Conservation (phyloP, 2,888 invertebrate species). For the Stenodema calcarata region DNA sequence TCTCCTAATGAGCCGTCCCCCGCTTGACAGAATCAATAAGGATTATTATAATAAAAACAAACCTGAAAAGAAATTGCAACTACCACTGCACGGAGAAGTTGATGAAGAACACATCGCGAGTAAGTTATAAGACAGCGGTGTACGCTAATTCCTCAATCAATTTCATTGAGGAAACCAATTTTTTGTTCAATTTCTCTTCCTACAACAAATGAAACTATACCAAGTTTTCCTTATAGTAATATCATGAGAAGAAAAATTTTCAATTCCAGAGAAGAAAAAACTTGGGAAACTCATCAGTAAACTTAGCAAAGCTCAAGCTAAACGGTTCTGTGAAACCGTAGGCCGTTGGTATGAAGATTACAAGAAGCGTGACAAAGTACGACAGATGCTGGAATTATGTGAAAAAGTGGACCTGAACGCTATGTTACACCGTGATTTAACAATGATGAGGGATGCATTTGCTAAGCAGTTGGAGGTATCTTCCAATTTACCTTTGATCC, state of each 20-base stretch:
- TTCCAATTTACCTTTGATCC: neutral
- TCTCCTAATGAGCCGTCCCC: conserved; percentile 7
- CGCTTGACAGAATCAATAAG: neutral
- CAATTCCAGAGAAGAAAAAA: neutral
- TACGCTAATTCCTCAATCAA: too few relatives aligned
- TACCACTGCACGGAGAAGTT: neutral
- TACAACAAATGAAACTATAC: too few relatives aligned
- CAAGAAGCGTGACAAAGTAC: neutral
- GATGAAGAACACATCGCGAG: neutral
- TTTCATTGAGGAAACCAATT: too few relatives aligned
- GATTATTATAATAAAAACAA: neutral
- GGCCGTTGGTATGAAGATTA: conserved; percentile 3
- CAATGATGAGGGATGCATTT: neutral
- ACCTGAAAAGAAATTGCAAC: neutral
- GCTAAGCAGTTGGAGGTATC: neutral
- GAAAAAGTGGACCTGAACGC: neutral
- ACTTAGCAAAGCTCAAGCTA: neutral
- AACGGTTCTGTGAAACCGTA: neutral
- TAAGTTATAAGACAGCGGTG: neutral
- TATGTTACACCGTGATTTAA: conserved; percentile 16
- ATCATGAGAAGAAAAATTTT: too few relatives aligned
- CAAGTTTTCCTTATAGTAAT: too few relatives aligned
- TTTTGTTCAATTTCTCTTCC: too few relatives aligned
- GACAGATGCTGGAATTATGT: neutral
- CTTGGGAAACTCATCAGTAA: neutral